These are phyloP conservation scores for Anguilla rostrata DNA, from an alignment of 2,113 vertebrate species.

Conservation along the genomic window DNA sequence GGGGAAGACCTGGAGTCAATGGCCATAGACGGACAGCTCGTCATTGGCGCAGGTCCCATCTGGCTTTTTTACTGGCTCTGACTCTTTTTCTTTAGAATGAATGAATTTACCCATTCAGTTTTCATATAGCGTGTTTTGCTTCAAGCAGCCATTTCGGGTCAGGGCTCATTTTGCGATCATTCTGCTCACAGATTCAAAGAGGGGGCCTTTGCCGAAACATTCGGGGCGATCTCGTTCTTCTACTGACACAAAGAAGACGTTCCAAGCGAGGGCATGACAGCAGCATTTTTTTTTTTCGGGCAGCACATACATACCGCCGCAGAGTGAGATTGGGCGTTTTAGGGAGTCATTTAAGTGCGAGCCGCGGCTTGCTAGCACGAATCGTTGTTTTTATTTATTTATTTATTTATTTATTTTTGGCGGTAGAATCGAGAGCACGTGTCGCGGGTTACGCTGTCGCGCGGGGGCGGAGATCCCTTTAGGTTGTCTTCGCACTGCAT, in stretches of 20 bases:
- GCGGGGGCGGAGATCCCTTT: neutral
- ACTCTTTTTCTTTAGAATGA: neutral
- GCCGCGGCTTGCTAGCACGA: neutral
- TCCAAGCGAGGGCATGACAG: too few relatives aligned
- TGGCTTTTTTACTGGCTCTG: neutral
- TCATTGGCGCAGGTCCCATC: neutral
- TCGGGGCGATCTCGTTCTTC: neutral
- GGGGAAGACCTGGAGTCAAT: too few relatives aligned
- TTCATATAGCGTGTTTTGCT: neutral
- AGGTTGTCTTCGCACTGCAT: neutral
- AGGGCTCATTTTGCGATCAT: neutral
- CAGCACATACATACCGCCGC: neutral
- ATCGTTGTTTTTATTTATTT: too few relatives aligned
- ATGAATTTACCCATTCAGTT: neutral
- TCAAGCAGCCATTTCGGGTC: neutral
- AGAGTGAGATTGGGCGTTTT: neutral
- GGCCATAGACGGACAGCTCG: too few relatives aligned
- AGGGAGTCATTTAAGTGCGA: neutral
- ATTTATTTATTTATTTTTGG: neutral
- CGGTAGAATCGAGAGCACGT: neutral
- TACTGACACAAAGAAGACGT: neutral
- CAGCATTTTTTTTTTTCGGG: too few relatives aligned
- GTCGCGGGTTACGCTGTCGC: neutral
- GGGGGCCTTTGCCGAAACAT: neutral
- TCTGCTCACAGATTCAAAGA: neutral